phyloP scores from a whole-genome alignment of 2,888 invertebrate genomes.

The Rotaria magnacalcarata region DNA sequence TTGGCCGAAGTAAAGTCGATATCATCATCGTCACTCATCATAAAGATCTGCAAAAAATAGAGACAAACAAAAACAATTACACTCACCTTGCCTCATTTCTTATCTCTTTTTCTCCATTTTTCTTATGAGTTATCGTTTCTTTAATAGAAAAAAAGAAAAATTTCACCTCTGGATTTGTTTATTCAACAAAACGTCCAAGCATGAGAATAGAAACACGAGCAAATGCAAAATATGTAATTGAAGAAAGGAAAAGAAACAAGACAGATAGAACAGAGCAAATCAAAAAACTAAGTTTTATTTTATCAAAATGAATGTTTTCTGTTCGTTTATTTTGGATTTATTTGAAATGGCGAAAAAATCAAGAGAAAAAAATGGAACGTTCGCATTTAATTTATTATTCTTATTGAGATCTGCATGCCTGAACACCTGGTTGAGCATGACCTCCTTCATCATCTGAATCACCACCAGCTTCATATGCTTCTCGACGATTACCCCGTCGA shows the following conservation, averaged over 20 bases:
- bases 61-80: neutral
- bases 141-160: neutral
- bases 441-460: constrained; percentile 67
- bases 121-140: neutral
- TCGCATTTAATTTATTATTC: neutral
- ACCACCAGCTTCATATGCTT: constrained; percentile 67
- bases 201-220: neutral
- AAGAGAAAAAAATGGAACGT: neutral
- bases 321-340: constrained; percentile 1
- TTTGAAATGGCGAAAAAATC: neutral
- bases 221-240: neutral
- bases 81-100: neutral
- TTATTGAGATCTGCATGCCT: constrained; percentile 52
- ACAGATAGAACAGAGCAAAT: neutral
- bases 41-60: constrained; percentile 6
- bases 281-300: neutral
- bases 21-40: constrained; percentile 33
- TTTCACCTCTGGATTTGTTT: neutral
- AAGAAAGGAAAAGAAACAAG: neutral
- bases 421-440: constrained; percentile 64
- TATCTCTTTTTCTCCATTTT: neutral
- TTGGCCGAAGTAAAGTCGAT: neutral
- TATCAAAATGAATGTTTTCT: neutral
- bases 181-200: neutral
- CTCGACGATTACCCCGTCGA: constrained; percentile 63